phyloP scores from a whole-genome alignment of 2,797 vertebrate species.

The Sciurus vulgaris region DNA sequence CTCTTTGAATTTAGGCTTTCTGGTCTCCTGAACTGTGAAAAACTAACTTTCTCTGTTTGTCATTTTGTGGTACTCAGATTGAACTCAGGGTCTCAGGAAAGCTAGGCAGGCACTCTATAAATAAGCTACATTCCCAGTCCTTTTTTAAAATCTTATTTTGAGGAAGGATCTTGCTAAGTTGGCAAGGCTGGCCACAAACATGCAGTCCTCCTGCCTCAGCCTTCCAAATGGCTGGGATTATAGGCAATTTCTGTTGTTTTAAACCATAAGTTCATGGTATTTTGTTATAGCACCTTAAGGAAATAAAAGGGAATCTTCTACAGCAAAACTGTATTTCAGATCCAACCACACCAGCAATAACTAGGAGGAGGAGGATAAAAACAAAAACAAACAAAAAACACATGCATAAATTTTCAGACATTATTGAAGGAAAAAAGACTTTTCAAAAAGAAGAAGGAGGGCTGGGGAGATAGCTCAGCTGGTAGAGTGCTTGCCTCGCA shows the following conservation, averaged over 20 bases:
- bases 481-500: too few species aligned
- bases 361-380: neutral
- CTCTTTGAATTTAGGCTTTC: neutral
- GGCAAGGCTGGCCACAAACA: too few species aligned
- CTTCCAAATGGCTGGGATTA: too few species aligned
- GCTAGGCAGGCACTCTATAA: too few species aligned
- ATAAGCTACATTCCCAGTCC: too few species aligned
- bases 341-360: constrained; percentile 13
- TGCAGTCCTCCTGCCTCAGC: too few species aligned
- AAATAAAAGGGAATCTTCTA: neutral
- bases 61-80: too few species aligned
- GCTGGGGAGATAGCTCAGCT: too few species aligned
- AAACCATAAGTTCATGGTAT: neutral
- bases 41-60: neutral
- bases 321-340: neutral
- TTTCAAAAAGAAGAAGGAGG: too few species aligned
- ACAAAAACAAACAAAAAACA: neutral
- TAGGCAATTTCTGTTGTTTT: neutral
- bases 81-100: too few species aligned
- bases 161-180: too few species aligned
- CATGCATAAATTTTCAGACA: neutral
- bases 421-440: neutral
- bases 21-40: neutral
- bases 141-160: too few species aligned
- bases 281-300: neutral